Conservation (phyloP, 2,888 invertebrate species). For the Drosophila monieri region DNA sequence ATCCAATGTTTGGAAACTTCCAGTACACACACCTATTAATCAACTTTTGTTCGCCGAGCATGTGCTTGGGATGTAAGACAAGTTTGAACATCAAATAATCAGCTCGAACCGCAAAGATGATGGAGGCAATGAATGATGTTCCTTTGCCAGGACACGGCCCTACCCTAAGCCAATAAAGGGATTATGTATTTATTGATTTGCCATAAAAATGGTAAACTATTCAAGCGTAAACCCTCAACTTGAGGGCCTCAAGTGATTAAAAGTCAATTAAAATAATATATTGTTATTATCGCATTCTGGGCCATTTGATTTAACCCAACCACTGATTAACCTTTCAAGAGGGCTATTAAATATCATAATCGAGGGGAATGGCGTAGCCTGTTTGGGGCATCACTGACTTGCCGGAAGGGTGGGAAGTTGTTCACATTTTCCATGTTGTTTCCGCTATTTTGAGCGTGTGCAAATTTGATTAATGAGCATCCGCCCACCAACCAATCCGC, state of each 20-base stretch:
- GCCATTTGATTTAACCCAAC: conserved; percentile 19
- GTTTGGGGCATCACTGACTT: not conserved
- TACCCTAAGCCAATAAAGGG: not conserved
- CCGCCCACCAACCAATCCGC: conserved; percentile 14
- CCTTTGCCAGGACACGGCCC: conserved; percentile 35
- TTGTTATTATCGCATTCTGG: conserved; percentile 30
- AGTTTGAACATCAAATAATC: conserved; percentile 70
- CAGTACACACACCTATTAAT: conserved; percentile 68
- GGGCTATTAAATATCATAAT: conserved; percentile 5
- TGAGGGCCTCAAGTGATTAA: conserved; percentile 14
- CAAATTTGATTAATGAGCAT: conserved; percentile 75
- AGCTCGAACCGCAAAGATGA: conserved; percentile 43
- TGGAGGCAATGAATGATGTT: conserved; percentile 60
- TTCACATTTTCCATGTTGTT: conserved; percentile 54
- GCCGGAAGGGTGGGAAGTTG: conserved; percentile 16
- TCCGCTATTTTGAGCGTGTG: conserved; percentile 63
- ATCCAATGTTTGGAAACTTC: not conserved
- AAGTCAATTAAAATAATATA: conserved; percentile 19
- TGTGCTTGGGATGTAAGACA: conserved; percentile 44
- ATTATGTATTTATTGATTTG: not conserved
- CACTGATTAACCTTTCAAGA: conserved; percentile 30
- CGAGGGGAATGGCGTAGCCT: not conserved
- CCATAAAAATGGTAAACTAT: not conserved
- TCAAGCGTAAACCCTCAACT: not conserved
- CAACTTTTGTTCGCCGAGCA: conserved; percentile 61